Percentiles rank a stretch among this genome's conserved stretches.
phyloP scores from a whole-genome alignment of 2,797 vertebrate genomes.

The Lagorchestes hirsutus region DNA sequence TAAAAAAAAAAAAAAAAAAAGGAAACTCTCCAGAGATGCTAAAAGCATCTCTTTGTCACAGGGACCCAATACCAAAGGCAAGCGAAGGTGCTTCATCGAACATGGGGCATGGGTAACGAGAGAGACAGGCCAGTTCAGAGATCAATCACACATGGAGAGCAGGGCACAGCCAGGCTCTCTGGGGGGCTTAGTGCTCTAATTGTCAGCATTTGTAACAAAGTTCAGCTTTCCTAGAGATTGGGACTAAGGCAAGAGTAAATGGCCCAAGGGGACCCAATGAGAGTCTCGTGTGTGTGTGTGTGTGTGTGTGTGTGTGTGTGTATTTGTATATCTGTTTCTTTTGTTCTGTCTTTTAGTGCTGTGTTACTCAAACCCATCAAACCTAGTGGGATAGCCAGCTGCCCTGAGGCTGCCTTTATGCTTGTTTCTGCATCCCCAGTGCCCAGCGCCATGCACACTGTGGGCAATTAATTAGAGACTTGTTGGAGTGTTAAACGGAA shows the following conservation, averaged over 20 bases:
- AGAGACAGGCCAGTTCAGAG: background rate
- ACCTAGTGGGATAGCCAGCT: background rate
- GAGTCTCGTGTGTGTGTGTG: too few relatives aligned
- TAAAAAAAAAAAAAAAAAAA: too few relatives aligned
- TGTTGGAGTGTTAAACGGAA: conserved; percentile 13
- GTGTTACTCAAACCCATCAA: background rate
- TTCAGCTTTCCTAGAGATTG: background rate
- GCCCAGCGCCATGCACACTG: background rate
- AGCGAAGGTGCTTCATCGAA: background rate
- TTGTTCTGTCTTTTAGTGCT: background rate
- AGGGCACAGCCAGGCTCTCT: background rate
- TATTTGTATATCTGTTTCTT: background rate
- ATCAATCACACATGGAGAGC: background rate
- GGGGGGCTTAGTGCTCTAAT: background rate
- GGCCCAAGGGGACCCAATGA: background rate
- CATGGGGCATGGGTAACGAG: background rate
- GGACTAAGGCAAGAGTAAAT: background rate
- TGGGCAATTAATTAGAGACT: background rate
- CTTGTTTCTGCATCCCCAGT: background rate
- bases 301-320: too few relatives aligned
- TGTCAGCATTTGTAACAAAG: too few relatives aligned
- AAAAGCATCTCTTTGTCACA: background rate
- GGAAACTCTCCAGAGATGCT: background rate
- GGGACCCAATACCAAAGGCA: accelerated
- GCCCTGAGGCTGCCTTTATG: background rate